These are phyloP conservation scores for Aporrectodea caliginosa DNA, from an alignment of 1,140 invertebrate genomes.

Conservation along the genomic window DNA sequence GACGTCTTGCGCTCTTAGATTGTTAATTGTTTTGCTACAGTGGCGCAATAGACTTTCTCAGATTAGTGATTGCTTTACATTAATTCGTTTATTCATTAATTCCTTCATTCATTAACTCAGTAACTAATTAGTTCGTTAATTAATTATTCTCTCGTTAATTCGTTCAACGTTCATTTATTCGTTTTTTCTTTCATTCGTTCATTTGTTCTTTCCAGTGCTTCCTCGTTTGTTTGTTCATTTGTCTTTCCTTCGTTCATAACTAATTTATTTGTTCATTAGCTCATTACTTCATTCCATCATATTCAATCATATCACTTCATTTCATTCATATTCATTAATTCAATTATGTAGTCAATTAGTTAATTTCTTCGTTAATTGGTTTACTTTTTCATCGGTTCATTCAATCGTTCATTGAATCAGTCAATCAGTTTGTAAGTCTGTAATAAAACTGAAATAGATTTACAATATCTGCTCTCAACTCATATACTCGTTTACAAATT, in stretches of 20 bases:
- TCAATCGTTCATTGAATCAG: not conserved
- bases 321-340: not conserved
- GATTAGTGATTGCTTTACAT: too few relatives aligned
- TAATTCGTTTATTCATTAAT: too few relatives aligned
- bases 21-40: not conserved
- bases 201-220: not conserved
- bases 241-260: not conserved
- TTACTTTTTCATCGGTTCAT: not conserved
- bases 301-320: not conserved
- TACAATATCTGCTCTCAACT: not conserved
- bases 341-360: not conserved
- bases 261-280: not conserved
- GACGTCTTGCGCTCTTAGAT: not conserved
- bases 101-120: too few relatives aligned
- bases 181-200: not conserved
- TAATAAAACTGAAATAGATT: not conserved
- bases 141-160: too few relatives aligned
- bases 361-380: not conserved
- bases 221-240: not conserved
- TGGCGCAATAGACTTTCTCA: too few relatives aligned
- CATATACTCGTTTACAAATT: too few relatives aligned
- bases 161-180: not conserved
- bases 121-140: too few relatives aligned
- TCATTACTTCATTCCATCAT: not conserved
- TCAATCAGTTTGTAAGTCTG: not conserved